Evolutionary conservation across 2,888 invertebrate species (phyloP).

Genomic region (Chloroclysta siterata): DNA sequence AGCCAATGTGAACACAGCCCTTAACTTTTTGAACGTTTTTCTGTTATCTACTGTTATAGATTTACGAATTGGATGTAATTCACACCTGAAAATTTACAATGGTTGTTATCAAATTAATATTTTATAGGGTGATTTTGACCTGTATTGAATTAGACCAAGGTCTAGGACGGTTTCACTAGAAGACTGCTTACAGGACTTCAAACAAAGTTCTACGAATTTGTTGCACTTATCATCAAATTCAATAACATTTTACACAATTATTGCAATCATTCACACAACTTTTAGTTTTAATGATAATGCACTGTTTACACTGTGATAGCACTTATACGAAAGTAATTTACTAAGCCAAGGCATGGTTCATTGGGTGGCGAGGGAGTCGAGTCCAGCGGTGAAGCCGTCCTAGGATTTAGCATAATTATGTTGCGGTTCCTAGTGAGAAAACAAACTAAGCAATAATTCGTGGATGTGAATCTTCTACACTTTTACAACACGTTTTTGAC

Average conservation of each 20-base stretch:
- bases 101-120: conserved; percentile 35
- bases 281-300: conserved; percentile 2
- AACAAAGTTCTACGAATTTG: neutral
- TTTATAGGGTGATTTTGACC: conserved; percentile 33
- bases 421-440: conserved; percentile 67
- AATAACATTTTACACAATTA: neutral
- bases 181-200: neutral
- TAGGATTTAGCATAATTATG: conserved; percentile 38
- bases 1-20: conserved; percentile 20
- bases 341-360: neutral
- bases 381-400: conserved; percentile 14
- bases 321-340: conserved; percentile 9
- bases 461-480: conserved; percentile 74
- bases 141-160: conserved; percentile 29
- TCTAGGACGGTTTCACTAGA: conserved; percentile 22
- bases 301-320: conserved; percentile 8
- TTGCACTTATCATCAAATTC: conserved; percentile 1
- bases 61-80: conserved; percentile 31
- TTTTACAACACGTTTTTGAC: conserved; percentile 56
- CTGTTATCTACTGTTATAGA: conserved; percentile 33
- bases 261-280: neutral
- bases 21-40: conserved; percentile 30
- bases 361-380: neutral
- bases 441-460: conserved; percentile 75
- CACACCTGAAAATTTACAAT: conserved; percentile 33